These are phyloP conservation scores for Pachycephala philippinensis DNA, from an alignment of 2,113 vertebrate genomes.

Conservation along the genomic window DNA sequence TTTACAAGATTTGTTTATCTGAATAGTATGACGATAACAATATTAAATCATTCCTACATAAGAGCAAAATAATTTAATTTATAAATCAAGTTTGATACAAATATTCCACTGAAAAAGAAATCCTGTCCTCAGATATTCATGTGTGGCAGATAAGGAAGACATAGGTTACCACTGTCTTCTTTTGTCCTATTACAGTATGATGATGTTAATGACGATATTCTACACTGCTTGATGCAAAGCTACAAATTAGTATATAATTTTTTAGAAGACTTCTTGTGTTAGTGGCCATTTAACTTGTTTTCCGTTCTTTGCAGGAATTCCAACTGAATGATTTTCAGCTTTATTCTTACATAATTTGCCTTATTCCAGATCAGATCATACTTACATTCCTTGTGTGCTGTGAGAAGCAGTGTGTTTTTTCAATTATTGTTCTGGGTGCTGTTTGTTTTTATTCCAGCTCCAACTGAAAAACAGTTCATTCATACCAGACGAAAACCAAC, in stretches of 20 bases:
- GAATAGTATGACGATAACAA: background rate
- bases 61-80: background rate
- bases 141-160: background rate
- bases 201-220: background rate
- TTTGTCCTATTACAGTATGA: background rate
- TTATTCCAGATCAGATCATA: background rate
- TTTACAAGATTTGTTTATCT: background rate
- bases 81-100: background rate
- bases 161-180: background rate
- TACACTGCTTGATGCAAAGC: background rate
- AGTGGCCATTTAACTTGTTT: background rate
- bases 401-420: background rate
- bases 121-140: background rate
- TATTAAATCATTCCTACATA: background rate
- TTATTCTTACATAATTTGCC: background rate
- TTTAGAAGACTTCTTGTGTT: background rate
- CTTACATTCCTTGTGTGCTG: background rate
- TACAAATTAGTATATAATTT: background rate
- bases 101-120: background rate
- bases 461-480: constrained; percentile 55
- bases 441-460: constrained; percentile 67
- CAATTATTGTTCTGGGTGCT: background rate
- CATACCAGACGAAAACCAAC: constrained; percentile 66
- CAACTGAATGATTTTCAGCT: background rate
- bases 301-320: background rate